Percentiles rank a stretch among this genome's conserved stretches.
Conservation (phyloP, 2,113 vertebrate species). For the Phalacrocorax carbo region DNA sequence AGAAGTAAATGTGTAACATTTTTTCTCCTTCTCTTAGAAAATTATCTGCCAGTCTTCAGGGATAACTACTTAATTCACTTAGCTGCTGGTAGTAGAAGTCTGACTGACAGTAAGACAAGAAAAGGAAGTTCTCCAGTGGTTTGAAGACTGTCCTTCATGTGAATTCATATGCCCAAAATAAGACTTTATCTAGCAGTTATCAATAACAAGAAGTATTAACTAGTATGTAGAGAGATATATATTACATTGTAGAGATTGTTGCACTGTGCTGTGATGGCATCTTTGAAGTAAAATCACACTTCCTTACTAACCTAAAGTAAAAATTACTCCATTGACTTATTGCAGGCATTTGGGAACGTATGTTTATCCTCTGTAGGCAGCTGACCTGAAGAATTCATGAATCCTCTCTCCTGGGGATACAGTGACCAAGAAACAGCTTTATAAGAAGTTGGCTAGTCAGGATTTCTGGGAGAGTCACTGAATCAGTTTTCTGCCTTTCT, state of each 20-base stretch:
- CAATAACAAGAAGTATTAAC: background rate
- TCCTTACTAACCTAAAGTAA: background rate
- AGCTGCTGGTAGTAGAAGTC: background rate
- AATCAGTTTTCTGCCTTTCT: background rate
- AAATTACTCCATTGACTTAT: background rate
- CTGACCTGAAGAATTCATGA: background rate
- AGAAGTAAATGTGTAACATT: background rate
- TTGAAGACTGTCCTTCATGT: background rate
- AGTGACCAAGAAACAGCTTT: background rate
- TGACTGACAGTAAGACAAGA: background rate
- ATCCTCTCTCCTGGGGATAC: background rate
- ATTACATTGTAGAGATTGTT: background rate
- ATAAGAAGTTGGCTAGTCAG: background rate
- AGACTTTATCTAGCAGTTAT: background rate
- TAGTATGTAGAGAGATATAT: accelerated
- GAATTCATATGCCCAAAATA: background rate
- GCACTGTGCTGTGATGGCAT: background rate
- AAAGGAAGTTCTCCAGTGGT: background rate
- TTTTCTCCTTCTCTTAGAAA: background rate
- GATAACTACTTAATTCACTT: background rate
- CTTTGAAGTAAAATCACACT: background rate
- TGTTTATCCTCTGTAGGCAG: background rate
- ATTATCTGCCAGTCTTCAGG: background rate
- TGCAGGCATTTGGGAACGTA: background rate
- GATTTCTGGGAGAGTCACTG: background rate